Evolutionary conservation across 2,797 vertebrate genomes (phyloP).

Genomic region (Fistularia tabacaria): DNA sequence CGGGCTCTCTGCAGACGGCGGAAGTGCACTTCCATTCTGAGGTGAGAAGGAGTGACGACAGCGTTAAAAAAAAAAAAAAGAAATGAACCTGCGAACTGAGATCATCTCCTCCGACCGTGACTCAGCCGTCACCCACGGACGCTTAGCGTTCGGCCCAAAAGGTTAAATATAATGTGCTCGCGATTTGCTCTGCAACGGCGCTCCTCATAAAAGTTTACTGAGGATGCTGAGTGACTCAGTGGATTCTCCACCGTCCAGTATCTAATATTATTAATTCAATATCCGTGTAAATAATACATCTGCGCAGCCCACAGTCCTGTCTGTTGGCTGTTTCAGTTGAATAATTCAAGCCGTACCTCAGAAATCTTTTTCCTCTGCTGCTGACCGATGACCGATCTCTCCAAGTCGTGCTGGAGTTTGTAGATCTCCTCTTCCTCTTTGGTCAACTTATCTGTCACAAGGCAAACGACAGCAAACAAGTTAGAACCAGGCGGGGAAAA

Average conservation of each 20-base stretch:
- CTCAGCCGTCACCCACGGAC: slow-evolving; percentile 50
- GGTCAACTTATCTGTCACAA: slow-evolving; percentile 79
- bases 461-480: slow-evolving; percentile 1
- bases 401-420: slow-evolving; percentile 92
- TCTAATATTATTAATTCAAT: slow-evolving; percentile 12
- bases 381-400: slow-evolving; percentile 86
- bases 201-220: slow-evolving; percentile 26
- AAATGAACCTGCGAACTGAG: slow-evolving; percentile 8
- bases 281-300: slow-evolving; percentile 20
- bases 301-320: slow-evolving; percentile 3
- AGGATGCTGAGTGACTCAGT: slow-evolving; percentile 42
- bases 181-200: slow-evolving; percentile 21
- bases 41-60: slow-evolving; percentile 56
- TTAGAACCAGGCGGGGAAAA: too few relatives aligned
- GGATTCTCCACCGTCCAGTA: slow-evolving; percentile 28
- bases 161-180: slow-evolving; percentile 18
- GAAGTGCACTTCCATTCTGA: slow-evolving; percentile 79
- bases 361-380: slow-evolving; percentile 76
- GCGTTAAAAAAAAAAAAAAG: slow-evolving; percentile 10
- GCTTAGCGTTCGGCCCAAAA: too few relatives aligned
- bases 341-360: slow-evolving; percentile 75
- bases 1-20: slow-evolving; percentile 77
- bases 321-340: slow-evolving; percentile 9
- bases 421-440: slow-evolving; percentile 98
- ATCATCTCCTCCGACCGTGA: slow-evolving; percentile 54